Evolutionary conservation across 2,797 vertebrate genomes (phyloP).

Genomic region (Okamejei kenojei): DNA sequence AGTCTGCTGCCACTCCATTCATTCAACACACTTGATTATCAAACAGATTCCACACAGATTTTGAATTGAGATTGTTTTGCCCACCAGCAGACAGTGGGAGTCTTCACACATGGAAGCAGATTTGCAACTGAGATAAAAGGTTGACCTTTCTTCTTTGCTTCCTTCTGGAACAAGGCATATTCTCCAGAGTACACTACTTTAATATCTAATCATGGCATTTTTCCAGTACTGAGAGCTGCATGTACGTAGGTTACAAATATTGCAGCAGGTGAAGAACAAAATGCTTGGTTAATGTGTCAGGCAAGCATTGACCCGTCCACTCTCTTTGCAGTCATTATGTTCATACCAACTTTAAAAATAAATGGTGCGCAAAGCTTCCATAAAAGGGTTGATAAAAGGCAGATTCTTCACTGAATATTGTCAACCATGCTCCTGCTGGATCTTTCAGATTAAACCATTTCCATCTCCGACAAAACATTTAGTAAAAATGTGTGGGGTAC

Average conservation of each 20-base stretch:
- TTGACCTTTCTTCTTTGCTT: slow-evolving; percentile 21
- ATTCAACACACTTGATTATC: neutral
- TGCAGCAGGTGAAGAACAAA: neutral
- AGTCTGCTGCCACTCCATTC: neutral
- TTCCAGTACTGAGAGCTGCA: neutral
- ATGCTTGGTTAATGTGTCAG: neutral
- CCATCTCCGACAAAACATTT: neutral
- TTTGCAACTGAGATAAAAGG: slow-evolving; percentile 23
- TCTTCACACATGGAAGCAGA: slow-evolving; percentile 20
- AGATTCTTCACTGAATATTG: neutral
- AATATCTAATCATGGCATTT: neutral
- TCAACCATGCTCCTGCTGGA: neutral
- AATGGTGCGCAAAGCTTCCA: neutral
- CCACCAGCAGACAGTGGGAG: neutral
- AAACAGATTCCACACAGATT: neutral
- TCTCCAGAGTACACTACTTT: neutral
- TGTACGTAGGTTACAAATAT: neutral
- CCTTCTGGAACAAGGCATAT: neutral
- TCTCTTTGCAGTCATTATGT: neutral
- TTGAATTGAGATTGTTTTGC: neutral
- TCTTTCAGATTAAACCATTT: neutral
- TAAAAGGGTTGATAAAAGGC: neutral
- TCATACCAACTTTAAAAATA: too few relatives aligned
- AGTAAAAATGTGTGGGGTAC: neutral
- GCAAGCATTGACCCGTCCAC: too few relatives aligned